phyloP scores from a whole-genome alignment of 2,888 invertebrate genomes.

The Sphecodes monilicornis region DNA sequence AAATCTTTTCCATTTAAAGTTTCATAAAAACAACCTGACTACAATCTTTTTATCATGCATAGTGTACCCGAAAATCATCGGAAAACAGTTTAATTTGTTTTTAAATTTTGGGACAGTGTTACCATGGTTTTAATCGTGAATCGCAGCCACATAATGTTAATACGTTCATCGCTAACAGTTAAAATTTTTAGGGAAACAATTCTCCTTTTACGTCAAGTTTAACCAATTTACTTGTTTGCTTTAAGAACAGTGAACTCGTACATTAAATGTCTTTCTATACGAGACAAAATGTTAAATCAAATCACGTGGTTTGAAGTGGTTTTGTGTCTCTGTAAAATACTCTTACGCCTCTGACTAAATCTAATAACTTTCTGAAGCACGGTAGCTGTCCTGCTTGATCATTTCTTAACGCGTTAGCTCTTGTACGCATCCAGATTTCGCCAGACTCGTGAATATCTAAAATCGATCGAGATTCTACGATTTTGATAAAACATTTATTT shows the following conservation, averaged over 20 bases:
- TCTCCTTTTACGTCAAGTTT: background rate
- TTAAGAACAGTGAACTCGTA: background rate
- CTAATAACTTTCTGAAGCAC: slow-evolving; percentile 43
- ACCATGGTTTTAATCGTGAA: background rate
- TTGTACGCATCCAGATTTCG: slow-evolving; percentile 32
- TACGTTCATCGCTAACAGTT: background rate
- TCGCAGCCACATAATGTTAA: background rate
- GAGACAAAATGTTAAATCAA: background rate
- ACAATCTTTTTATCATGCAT: background rate
- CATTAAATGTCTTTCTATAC: background rate
- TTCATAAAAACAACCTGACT: background rate
- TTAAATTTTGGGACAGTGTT: too few species aligned
- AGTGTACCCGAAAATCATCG: background rate
- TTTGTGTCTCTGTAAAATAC: background rate
- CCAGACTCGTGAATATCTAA: slow-evolving; percentile 51
- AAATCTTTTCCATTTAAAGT: background rate
- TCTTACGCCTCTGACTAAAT: slow-evolving; percentile 22
- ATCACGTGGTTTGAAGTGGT: background rate
- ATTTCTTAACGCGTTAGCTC: slow-evolving; percentile 29
- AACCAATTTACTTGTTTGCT: too few species aligned
- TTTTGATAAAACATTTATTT: too few species aligned
- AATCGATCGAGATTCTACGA: slow-evolving; percentile 5
- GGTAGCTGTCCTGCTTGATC: slow-evolving; percentile 44
- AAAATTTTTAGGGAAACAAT: background rate
- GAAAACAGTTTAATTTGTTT: background rate